A percentile compares a stretch with the other conserved stretches of the same genome.
Evolutionary conservation across 2,797 vertebrate genomes (phyloP).

Genomic region (Enteromius radiatus): DNA sequence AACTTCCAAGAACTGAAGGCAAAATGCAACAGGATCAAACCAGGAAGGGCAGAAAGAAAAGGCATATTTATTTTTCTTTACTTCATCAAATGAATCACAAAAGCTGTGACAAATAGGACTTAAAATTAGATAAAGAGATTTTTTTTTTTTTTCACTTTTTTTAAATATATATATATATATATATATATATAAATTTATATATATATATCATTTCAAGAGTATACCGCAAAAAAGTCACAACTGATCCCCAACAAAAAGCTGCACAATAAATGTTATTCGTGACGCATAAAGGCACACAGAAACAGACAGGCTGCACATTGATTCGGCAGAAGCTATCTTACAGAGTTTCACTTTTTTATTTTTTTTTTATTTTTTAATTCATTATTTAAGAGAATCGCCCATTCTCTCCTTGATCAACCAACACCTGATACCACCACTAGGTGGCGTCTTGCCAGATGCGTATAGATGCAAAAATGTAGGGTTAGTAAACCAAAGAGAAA

Average conservation of each 20-base stretch:
- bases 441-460: constrained; percentile 15
- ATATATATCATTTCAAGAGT: constrained; percentile 66
- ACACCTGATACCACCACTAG: constrained; percentile 24
- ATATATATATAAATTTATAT: constrained; percentile 44
- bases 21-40: constrained; percentile 55
- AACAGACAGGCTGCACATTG: constrained; percentile 79
- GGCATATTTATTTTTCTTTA: constrained; percentile 68
- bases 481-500: constrained; percentile 25
- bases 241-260: constrained; percentile 77
- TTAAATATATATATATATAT: constrained; percentile 53
- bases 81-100: constrained; percentile 76
- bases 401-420: constrained; percentile 24
- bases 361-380: constrained; percentile 9
- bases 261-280: constrained; percentile 79
- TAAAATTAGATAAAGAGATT: constrained; percentile 73
- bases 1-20: constrained; percentile 70
- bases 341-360: constrained; percentile 71
- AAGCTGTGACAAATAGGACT: constrained; percentile 73
- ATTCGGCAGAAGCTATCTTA: constrained; percentile 80
- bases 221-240: constrained; percentile 74
- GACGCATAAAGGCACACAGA: constrained; percentile 82
- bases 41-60: constrained; percentile 54
- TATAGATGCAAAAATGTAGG: background rate
- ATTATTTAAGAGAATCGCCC: constrained; percentile 3
- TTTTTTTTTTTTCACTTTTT: constrained; percentile 5